Conservation (phyloP, 2,113 vertebrate genomes). For the Archocentrus centrarchus region DNA sequence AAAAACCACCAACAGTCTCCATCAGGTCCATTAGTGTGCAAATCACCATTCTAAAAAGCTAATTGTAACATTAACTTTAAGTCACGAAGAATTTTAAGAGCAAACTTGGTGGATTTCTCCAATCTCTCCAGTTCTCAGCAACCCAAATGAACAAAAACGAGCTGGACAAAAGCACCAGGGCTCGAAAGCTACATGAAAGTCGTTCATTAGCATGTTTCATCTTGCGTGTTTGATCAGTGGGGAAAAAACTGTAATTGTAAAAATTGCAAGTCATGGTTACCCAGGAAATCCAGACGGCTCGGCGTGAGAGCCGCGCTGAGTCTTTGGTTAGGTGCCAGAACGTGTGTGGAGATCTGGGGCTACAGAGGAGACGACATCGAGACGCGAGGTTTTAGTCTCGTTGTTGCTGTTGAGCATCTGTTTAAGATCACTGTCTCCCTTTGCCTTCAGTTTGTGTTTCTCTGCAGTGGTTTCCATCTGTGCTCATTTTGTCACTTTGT, state of each 20-base stretch:
- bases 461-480: too few species aligned
- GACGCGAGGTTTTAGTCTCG: not conserved
- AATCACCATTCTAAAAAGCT: not conserved
- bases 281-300: not conserved
- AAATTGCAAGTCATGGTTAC: slow-evolving; percentile 2
- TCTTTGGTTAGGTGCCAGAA: not conserved
- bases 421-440: not conserved
- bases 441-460: too few species aligned
- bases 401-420: not conserved
- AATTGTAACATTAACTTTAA: not conserved
- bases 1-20: not conserved
- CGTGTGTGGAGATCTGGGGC: not conserved
- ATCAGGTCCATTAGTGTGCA: not conserved
- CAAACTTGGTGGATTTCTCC: not conserved
- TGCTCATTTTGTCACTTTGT: not conserved
- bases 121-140: not conserved
- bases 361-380: not conserved
- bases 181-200: not conserved
- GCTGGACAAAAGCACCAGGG: not conserved
- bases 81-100: not conserved
- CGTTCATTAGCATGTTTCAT: not conserved
- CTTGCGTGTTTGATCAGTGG: not conserved
- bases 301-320: not conserved
- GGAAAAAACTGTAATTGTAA: not conserved
- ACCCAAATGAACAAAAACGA: not conserved